Percentiles rank a stretch among this genome's conserved stretches.
These are phyloP conservation scores for Sander vitreus DNA, from an alignment of 2,113 vertebrate species.

Conservation along the genomic window DNA sequence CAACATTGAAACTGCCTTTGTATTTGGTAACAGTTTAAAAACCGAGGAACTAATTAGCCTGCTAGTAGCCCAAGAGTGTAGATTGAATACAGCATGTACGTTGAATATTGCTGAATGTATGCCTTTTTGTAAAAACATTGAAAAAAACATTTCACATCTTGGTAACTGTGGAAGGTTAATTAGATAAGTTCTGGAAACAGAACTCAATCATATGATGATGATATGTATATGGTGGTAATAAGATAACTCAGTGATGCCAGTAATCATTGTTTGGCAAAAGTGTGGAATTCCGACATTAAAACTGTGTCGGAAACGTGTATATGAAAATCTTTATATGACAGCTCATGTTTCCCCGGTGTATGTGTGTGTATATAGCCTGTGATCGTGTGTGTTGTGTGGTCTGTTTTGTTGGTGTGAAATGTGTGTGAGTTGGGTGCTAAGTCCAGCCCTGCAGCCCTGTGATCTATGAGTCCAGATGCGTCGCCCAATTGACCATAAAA, in stretches of 20 bases:
- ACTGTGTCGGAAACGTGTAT: not conserved
- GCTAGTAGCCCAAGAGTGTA: not conserved
- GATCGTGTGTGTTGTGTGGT: constrained; percentile 65
- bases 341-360: not conserved
- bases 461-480: constrained; percentile 96
- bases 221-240: not conserved
- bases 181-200: not conserved
- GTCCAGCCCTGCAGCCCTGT: constrained; percentile 83
- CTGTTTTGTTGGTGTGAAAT: constrained; percentile 51
- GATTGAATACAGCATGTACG: not conserved
- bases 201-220: not conserved
- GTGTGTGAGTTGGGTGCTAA: constrained; percentile 85
- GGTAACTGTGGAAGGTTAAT: constrained; percentile 18
- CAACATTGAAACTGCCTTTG: constrained; percentile 15
- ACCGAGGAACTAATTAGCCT: not conserved
- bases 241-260: not conserved
- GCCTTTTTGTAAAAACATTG: not conserved
- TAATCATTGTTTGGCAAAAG: too few species aligned
- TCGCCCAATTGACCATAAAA: constrained; percentile 98
- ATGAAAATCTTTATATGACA: not conserved
- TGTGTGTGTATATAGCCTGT: constrained; percentile 29
- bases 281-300: not conserved
- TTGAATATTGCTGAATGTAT: not conserved
- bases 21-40: not conserved
- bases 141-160: not conserved